phyloP scores from a whole-genome alignment of 2,113 vertebrate genomes.

The human (Homo sapiens) region GRCh38 chr18:55680001-55680500 shows the following conservation, averaged over 20 bases:
- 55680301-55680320: neutral
- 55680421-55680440: neutral
- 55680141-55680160: neutral
- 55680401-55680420: neutral
- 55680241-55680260: neutral
- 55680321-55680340: neutral
- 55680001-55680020: too few species aligned
- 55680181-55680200: neutral
- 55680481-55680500: neutral
- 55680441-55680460: neutral
- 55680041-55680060: neutral
- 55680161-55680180: too few species aligned
- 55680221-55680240: neutral
- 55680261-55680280: rapidly evolving
- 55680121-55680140: neutral
- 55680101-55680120: neutral
- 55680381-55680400: neutral
- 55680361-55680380: neutral
- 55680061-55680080: neutral
- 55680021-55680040: neutral
- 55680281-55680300: neutral
- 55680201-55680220: neutral
- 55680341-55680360: neutral
- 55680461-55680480: neutral
- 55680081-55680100: neutral